Evolutionary conservation across 2,113 vertebrate species (phyloP).

Genomic region (Spermophilus dauricus): DNA sequence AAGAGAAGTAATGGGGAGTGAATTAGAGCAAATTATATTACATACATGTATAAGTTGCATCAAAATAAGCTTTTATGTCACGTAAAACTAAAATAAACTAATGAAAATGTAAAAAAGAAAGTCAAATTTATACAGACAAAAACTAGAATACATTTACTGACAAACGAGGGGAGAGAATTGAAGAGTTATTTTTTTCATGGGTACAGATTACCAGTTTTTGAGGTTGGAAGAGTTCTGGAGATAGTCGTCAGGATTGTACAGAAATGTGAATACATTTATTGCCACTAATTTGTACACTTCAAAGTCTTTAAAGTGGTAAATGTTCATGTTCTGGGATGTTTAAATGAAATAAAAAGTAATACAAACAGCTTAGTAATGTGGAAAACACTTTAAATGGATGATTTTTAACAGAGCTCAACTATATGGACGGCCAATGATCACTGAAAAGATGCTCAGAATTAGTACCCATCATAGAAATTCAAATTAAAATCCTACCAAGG

Average conservation of each 20-base stretch:
- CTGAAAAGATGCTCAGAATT: background rate
- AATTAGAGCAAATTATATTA: too few species aligned
- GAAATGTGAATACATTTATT: background rate
- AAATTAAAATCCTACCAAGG: background rate
- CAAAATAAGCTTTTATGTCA: too few species aligned
- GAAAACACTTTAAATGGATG: background rate
- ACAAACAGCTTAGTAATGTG: background rate
- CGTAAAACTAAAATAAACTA: too few species aligned
- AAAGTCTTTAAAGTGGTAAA: background rate
- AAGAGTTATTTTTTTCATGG: rapidly evolving
- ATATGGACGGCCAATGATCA: background rate
- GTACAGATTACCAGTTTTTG: background rate
- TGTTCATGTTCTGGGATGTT: background rate
- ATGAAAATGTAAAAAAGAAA: too few species aligned
- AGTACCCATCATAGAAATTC: background rate
- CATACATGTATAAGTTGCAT: too few species aligned
- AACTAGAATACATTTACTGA: background rate
- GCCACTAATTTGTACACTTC: background rate
- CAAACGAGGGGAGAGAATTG: too few species aligned
- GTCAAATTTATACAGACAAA: background rate
- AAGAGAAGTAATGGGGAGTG: too few species aligned
- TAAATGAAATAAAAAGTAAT: background rate
- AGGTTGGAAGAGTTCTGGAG: background rate
- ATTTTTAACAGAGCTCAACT: background rate
- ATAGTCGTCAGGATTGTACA: background rate